Base-by-base conservation (phyloP, 2,797 vertebrate species). In the Hafferia zeledoni region DNA sequence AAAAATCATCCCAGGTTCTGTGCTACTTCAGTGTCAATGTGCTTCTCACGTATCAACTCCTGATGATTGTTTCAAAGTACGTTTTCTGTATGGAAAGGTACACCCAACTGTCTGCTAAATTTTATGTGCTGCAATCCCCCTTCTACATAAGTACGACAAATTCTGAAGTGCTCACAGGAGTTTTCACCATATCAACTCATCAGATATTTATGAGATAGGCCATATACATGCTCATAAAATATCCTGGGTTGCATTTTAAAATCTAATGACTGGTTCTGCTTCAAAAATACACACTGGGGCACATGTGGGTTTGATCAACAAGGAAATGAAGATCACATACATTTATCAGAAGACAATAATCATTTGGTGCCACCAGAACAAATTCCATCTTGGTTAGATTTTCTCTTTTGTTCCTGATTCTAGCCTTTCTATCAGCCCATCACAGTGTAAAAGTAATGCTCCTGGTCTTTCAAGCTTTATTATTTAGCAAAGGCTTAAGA, bases 401-500 rank as follows among this genome's bases (percentile, higher is more conserved):
- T 82, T 82, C 50, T 65, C 35, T 65, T 75, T 60, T 59, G 11
- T 82, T 84, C 33, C 10, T 59, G 37, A 67, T 74, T 84, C 59
- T 63, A 72, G 13, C 13, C 17, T 84, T 83, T 88, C 87, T 65
- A 72, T 86, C 39, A 67, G 15, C 25, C 37, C 46, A 53, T 30
- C 7, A 10, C 22, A 27, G 20, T 1, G 1, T 37, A 72, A 90
- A 90, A 92, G 43, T 47, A 82, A 74, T 64, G 43, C 3, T 64
- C 7, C 13, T 75, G n/a, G 12, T 83, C 61, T 71, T 87, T 77
- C n/a, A 57, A 46, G 9, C 2, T 87, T 90, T 85, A n/a, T 68
- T 85, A 87, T 95, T 92, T 89, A 83, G 13, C 24, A 71, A 82
- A 84, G 44, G 23, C n/a, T 90, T 94, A 87, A 59, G 15, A 60